Percentiles rank a stretch among this genome's conserved stretches.
These are phyloP conservation scores for Cerastoderma edule DNA, from an alignment of 2,888 invertebrate genomes.

Conservation along the genomic window DNA sequence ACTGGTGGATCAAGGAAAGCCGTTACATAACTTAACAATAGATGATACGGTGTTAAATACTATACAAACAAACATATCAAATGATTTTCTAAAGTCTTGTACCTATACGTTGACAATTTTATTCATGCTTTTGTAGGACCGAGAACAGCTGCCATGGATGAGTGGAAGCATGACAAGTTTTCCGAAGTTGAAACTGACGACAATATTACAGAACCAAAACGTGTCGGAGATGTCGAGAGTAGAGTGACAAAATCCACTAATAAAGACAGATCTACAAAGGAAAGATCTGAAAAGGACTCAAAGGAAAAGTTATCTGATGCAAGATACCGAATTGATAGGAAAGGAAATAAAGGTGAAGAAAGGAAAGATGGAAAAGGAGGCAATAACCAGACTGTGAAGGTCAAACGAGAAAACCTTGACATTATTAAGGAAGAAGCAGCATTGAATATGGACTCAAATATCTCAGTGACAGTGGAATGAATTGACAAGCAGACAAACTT, in stretches of 20 bases:
- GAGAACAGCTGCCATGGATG: conserved; percentile 33
- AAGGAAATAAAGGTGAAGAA: conserved; percentile 16
- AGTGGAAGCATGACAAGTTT: conserved; percentile 62
- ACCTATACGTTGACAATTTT: too few species aligned
- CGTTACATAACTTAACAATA: too few species aligned
- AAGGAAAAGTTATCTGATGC: background rate
- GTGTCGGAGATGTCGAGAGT: background rate
- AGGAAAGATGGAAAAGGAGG: conserved; percentile 14
- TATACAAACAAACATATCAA: too few species aligned
- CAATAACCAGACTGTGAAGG: background rate
- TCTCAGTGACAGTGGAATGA: conserved; percentile 26
- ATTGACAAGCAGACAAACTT: too few species aligned
- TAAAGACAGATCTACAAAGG: background rate
- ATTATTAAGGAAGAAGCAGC: conserved; percentile 40
- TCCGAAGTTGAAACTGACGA: conserved; percentile 31
- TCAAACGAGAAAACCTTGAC: background rate
- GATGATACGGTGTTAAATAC: too few species aligned
- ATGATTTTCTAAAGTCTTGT: too few species aligned
- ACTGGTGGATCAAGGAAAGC: too few species aligned
- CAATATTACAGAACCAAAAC: background rate
- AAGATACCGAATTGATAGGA: conserved; percentile 14
- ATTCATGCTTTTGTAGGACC: background rate
- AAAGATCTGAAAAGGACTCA: too few species aligned
- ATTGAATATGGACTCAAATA: conserved; percentile 27
- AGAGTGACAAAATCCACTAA: background rate